Percentiles rank a stretch among this genome's conserved stretches.
phyloP scores from a whole-genome alignment of 1,140 invertebrate genomes.

The Apis cerana region DNA sequence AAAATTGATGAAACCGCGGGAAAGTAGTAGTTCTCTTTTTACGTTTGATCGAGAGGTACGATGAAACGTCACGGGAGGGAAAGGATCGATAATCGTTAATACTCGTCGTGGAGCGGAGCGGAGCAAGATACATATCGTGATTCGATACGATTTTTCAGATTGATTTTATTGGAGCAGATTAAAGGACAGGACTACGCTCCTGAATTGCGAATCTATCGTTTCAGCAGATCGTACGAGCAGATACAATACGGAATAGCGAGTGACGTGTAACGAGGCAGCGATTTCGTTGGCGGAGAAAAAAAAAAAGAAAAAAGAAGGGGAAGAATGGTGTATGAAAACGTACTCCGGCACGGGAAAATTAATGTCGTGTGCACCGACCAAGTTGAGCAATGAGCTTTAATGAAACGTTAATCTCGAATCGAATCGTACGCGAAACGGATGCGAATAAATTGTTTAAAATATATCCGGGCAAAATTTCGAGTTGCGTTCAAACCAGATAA shows the following conservation, averaged over 20 bases:
- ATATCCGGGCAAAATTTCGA: neutral
- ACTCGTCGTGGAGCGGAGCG: neutral
- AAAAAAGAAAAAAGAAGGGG: no score
- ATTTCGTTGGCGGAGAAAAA: no score
- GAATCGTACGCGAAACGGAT: neutral
- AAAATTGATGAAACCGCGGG: constrained; percentile 7
- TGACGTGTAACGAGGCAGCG: neutral
- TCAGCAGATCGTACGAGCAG: no score
- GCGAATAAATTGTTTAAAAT: neutral
- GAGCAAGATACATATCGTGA: neutral
- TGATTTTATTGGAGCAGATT: constrained; percentile 2
- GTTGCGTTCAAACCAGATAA: neutral
- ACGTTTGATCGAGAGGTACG: neutral
- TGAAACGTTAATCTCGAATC: constrained; percentile 19
- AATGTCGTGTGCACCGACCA: neutral
- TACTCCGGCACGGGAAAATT: neutral
- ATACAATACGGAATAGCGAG: neutral
- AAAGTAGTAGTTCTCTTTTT: constrained; percentile 8
- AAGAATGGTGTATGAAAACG: neutral
- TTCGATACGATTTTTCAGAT: constrained; percentile 7
- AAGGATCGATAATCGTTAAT: constrained; percentile 19
- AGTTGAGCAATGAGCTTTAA: neutral
- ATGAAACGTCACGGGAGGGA: no score
- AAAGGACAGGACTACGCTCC: neutral
- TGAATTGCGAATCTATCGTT: neutral